Percentiles rank a stretch among this genome's conserved stretches.
These are phyloP conservation scores for Cebus imitator DNA, from an alignment of 2,113 vertebrate genomes.

Conservation along the genomic window DNA sequence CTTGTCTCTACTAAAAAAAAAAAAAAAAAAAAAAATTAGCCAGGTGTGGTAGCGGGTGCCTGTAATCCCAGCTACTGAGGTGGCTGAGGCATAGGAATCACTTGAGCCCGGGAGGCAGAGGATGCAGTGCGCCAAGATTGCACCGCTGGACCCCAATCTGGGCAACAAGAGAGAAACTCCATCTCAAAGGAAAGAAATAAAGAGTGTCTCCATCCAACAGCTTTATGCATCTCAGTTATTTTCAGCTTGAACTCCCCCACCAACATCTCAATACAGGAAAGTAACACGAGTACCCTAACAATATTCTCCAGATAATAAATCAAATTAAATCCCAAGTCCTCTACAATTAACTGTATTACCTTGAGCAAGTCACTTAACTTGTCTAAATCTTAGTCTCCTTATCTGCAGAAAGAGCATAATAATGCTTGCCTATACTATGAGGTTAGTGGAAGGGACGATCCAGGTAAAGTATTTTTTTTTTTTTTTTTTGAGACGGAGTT, in stretches of 20 bases:
- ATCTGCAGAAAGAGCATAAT: background rate
- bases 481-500: no score
- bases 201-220: background rate
- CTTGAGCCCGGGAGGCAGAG: no score
- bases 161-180: no score
- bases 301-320: background rate
- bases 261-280: background rate
- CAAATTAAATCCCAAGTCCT: background rate
- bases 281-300: background rate
- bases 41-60: no score
- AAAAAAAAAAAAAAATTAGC: no score
- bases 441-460: background rate
- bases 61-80: no score
- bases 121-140: no score
- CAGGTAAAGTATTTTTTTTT: background rate
- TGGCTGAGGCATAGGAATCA: no score
- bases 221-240: background rate
- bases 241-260: background rate
- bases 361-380: background rate
- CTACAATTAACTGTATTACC: background rate
- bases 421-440: background rate
- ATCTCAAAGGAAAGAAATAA: no score
- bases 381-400: background rate
- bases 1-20: no score
- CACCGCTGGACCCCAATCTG: no score